These are phyloP conservation scores for Ferrisia virgata DNA, from an alignment of 2,888 invertebrate genomes.

Conservation along the genomic window DNA sequence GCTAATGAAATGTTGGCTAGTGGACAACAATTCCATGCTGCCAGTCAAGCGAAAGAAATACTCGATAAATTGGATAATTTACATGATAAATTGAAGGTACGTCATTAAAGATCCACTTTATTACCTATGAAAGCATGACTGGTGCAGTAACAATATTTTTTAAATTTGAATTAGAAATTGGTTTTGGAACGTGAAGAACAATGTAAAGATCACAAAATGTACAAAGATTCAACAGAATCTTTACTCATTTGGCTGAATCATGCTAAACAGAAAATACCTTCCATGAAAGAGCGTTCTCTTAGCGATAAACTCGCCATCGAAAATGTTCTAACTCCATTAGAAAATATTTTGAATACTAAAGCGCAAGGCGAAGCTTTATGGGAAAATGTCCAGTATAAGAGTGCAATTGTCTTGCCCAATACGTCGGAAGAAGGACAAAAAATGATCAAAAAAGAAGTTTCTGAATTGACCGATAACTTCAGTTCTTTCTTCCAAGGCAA, in stretches of 20 bases:
- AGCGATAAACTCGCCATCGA: conserved; percentile 86
- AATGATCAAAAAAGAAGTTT: conserved; percentile 78
- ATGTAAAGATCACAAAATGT: conserved; percentile 80
- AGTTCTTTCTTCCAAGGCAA: conserved; percentile 71
- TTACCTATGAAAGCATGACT: no score
- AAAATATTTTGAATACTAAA: conserved; percentile 80
- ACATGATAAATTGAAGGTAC: conserved; percentile 69
- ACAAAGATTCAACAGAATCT: conserved; percentile 89
- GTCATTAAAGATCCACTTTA: background rate
- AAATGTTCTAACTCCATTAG: conserved; percentile 81
- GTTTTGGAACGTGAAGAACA: conserved; percentile 78
- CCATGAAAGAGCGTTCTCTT: conserved; percentile 76
- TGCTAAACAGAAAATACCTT: conserved; percentile 84
- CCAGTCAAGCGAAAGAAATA: conserved; percentile 79
- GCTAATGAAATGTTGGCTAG: conserved; percentile 81
- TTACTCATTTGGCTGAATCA: conserved; percentile 82
- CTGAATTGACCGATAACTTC: conserved; percentile 79
- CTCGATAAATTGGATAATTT: conserved; percentile 78
- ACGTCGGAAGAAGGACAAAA: conserved; percentile 77
- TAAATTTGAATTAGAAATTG: conserved; percentile 59
- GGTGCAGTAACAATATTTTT: conserved; percentile 4
- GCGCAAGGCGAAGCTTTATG: conserved; percentile 84
- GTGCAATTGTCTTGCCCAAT: conserved; percentile 79
- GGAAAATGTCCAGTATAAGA: conserved; percentile 82
- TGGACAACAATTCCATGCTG: conserved; percentile 78